phyloP scores from a whole-genome alignment of 2,797 vertebrate genomes.

The Falco columbarius region DNA sequence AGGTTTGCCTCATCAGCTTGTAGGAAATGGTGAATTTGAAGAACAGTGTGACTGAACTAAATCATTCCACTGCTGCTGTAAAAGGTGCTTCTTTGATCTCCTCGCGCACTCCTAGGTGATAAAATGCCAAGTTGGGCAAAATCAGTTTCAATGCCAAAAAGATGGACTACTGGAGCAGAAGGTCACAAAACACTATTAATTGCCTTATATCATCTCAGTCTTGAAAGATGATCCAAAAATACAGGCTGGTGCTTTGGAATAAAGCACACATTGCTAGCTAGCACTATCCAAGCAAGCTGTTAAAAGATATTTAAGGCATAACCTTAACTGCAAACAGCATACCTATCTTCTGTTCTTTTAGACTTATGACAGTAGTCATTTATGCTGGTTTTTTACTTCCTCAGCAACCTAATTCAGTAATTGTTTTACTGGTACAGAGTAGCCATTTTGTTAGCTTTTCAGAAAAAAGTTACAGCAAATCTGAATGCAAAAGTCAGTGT shows the following conservation, averaged over 20 bases:
- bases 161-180: slow-evolving; percentile 49
- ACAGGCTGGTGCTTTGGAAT: background rate
- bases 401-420: background rate
- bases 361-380: background rate
- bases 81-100: slow-evolving; percentile 32
- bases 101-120: background rate
- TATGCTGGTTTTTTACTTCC: background rate
- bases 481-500: background rate
- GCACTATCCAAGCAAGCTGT: background rate
- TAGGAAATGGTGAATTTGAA: background rate
- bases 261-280: background rate
- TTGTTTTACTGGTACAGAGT: background rate
- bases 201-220: background rate
- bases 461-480: slow-evolving; percentile 10
- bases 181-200: slow-evolving; percentile 60
- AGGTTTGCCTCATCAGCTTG: slow-evolving; percentile 47
- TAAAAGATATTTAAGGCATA: background rate
- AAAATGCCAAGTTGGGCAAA: slow-evolving; percentile 48
- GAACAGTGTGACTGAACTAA: slow-evolving; percentile 17
- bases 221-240: slow-evolving; percentile 42
- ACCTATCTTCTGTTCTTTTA: background rate
- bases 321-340: background rate
- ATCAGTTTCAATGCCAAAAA: slow-evolving; percentile 55
- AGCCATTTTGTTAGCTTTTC: background rate
- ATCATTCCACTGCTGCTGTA: slow-evolving; percentile 29